Evolutionary conservation across 2,113 vertebrate species (phyloP).

Genomic region (Cranoglanis bouderius): DNA sequence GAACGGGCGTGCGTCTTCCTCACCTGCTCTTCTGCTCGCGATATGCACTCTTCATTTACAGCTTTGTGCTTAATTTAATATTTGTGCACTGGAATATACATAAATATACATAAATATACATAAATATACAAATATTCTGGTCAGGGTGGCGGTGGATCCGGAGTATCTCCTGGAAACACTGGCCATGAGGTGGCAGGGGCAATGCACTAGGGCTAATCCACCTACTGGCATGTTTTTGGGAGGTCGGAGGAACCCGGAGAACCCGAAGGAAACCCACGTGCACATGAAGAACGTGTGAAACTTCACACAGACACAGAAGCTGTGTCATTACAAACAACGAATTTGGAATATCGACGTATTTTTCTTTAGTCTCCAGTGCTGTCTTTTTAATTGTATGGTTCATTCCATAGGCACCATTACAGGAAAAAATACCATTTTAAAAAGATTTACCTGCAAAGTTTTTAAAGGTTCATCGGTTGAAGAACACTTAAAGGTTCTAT

Average conservation of each 20-base stretch:
- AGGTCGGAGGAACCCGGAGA: neutral
- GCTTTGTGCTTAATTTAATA: neutral
- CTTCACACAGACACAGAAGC: neutral
- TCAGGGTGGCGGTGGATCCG: neutral
- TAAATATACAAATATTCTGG: no score
- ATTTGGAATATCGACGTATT: no score
- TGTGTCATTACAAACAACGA: no score
- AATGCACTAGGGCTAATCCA: neutral
- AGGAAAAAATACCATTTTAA: no score
- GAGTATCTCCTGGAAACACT: neutral
- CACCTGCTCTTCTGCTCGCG: conserved; percentile 11
- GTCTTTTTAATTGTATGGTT: no score
- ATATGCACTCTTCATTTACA: neutral
- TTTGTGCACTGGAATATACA: neutral
- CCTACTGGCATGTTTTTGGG: neutral
- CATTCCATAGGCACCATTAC: no score
- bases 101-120: neutral
- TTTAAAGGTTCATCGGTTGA: no score
- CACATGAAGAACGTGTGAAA: neutral
- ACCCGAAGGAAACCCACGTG: no score
- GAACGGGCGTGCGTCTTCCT: conserved; percentile 39
- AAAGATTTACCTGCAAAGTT: no score
- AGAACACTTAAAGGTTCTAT: no score
- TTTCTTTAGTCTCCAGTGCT: no score
- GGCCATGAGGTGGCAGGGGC: neutral